Conservation (phyloP, 2,113 vertebrate genomes). For the Cavia porcellus region DNA sequence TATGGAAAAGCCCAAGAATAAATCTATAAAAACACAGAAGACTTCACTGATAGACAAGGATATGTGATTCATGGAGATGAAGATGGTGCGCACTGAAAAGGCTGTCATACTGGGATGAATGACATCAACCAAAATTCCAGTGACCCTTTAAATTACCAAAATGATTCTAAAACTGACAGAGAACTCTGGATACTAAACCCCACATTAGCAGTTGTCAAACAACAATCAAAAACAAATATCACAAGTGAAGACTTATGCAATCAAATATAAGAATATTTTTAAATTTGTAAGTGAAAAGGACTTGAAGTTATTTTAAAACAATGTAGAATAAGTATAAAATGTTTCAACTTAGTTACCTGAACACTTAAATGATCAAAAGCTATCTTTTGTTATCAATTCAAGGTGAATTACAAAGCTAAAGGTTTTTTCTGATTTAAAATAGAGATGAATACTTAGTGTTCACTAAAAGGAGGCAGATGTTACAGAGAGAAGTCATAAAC, state of each 20-base stretch:
- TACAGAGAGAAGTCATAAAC: neutral
- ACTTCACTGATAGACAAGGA: neutral
- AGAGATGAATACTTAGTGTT: neutral
- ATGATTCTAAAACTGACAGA: neutral
- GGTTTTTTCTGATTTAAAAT: neutral
- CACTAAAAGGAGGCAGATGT: neutral
- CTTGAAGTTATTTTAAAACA: neutral
- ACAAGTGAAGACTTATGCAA: neutral
- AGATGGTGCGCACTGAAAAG: neutral
- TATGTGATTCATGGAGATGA: neutral
- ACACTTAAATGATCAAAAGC: conserved; percentile 43
- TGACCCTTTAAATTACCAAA: conserved; percentile 5
- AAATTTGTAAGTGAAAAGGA: neutral
- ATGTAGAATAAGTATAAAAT: neutral
- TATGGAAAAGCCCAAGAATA: neutral
- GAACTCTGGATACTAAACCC: neutral
- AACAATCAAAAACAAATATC: neutral
- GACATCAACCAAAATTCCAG: neutral
- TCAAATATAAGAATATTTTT: neutral
- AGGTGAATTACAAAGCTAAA: neutral
- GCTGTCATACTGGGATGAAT: neutral
- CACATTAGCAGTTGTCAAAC: neutral
- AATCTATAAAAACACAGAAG: neutral
- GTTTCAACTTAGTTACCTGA: neutral
- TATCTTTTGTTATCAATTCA: neutral